Percentiles rank a stretch among this genome's conserved stretches.
Evolutionary conservation across 2,113 vertebrate species (phyloP).

Genomic region (Felis chaus): DNA sequence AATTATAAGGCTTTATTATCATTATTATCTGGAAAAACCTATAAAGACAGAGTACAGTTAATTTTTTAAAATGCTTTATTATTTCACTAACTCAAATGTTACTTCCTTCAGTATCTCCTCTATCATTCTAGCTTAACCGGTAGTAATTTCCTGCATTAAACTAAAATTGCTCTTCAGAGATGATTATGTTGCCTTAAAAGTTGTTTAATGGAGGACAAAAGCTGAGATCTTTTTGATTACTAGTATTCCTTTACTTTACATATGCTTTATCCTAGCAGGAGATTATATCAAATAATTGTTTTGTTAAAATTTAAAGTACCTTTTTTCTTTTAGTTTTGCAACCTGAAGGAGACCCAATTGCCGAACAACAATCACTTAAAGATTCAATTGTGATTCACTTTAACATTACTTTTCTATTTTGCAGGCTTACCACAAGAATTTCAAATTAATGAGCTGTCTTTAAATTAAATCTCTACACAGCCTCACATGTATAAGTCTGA

Average conservation of each 20-base stretch:
- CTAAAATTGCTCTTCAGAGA: background rate
- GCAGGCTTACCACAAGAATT: background rate
- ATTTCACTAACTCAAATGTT: background rate
- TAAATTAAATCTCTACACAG: background rate
- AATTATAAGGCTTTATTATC: slow-evolving; percentile 11
- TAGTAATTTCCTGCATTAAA: slow-evolving; percentile 48
- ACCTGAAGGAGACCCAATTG: background rate
- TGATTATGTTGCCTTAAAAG: background rate
- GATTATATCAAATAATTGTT: background rate
- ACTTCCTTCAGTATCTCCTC: slow-evolving; percentile 7
- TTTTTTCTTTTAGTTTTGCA: slow-evolving; percentile 49
- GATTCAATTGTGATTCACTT: background rate
- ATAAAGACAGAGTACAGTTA: background rate
- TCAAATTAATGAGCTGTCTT: slow-evolving; percentile 53
- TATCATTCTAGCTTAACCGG: background rate
- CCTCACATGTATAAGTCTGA: slow-evolving; percentile 16
- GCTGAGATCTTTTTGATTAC: background rate
- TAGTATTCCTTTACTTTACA: background rate
- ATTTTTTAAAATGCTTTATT: background rate
- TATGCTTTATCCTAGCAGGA: background rate
- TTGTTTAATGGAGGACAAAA: background rate
- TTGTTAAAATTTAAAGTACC: background rate
- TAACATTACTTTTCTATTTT: background rate
- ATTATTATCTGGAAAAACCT: slow-evolving; percentile 1
- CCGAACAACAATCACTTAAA: background rate